Evolutionary conservation across 2,113 vertebrate genomes (phyloP).

Genomic region (Takifugu bimaculatus): DNA sequence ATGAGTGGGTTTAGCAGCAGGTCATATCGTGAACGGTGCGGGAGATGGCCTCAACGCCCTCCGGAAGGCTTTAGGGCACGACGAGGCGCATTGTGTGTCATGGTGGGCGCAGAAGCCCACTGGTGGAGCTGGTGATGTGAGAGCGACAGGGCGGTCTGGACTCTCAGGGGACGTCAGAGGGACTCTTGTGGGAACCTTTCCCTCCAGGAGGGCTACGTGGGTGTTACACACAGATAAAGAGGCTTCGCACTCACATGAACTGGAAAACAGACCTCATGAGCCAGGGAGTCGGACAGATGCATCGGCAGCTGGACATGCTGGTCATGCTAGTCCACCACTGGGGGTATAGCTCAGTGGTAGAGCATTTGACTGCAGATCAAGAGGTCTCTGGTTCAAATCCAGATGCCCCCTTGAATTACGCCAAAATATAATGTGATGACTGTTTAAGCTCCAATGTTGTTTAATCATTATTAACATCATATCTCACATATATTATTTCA

Average conservation of each 20-base stretch:
- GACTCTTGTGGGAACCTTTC: conserved; percentile 54
- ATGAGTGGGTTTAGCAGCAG: conserved; percentile 18
- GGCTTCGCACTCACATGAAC: too few species aligned
- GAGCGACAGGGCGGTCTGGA: conserved; percentile 53
- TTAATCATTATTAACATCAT: too few species aligned
- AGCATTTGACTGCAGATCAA: conserved; percentile 85
- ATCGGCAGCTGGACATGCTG: background rate
- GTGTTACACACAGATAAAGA: conserved; percentile 13
- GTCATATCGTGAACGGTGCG: conserved; percentile 30
- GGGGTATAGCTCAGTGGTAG: conserved; percentile 83
- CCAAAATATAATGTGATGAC: background rate
- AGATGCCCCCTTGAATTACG: conserved; percentile 66
- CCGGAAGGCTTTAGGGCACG: background rate
- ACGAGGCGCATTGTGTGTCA: conserved; percentile 44
- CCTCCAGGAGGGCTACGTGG: conserved; percentile 23
- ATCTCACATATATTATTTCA: too few species aligned
- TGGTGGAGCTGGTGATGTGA: conserved; percentile 62
- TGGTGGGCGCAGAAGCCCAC: conserved; percentile 45
- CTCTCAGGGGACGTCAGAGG: conserved; percentile 54
- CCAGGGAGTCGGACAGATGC: too few species aligned
- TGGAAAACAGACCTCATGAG: too few species aligned
- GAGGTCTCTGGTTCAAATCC: conserved; percentile 79
- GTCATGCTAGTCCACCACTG: conserved; percentile 23
- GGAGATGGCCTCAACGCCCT: conserved; percentile 22
- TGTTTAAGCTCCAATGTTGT: too few species aligned